phyloP scores from a whole-genome alignment of 2,797 vertebrate genomes.

The Crocidura indochinensis region DNA sequence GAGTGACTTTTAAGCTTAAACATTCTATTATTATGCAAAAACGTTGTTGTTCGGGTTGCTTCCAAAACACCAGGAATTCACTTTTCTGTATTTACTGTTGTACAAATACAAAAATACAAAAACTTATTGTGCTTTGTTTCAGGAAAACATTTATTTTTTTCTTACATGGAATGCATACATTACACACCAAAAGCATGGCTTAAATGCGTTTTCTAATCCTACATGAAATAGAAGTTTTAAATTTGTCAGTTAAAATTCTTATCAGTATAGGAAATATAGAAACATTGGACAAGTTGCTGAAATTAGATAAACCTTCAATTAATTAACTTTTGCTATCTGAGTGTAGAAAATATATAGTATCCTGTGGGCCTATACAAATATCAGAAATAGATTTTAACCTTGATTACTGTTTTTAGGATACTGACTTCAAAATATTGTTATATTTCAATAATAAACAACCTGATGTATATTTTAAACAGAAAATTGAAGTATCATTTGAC shows the following conservation, averaged over 20 bases:
- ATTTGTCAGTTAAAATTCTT: neutral
- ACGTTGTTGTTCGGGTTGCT: neutral
- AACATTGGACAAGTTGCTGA: neutral
- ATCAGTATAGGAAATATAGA: neutral
- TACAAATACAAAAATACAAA: neutral
- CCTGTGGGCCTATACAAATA: conserved; percentile 50
- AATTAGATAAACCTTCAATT: conserved; percentile 32
- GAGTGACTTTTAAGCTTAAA: neutral
- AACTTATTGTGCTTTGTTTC: neutral
- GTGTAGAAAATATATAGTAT: conserved; percentile 2
- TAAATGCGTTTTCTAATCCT: conserved; percentile 56
- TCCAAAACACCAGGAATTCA: neutral
- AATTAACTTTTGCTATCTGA: conserved; percentile 46
- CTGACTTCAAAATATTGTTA: conserved; percentile 30
- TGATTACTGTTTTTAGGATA: conserved; percentile 37
- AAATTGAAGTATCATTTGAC: neutral
- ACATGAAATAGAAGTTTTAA: conserved; percentile 48
- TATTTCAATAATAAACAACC: neutral
- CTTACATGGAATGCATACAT: neutral
- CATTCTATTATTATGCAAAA: neutral
- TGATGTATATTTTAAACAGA: conserved; percentile 45
- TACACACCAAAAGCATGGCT: neutral
- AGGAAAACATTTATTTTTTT: neutral
- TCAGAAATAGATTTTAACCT: neutral
- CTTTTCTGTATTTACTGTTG: neutral